Base-by-base conservation (phyloP, 2,113 vertebrate species). In the Catharus minimus region DNA sequence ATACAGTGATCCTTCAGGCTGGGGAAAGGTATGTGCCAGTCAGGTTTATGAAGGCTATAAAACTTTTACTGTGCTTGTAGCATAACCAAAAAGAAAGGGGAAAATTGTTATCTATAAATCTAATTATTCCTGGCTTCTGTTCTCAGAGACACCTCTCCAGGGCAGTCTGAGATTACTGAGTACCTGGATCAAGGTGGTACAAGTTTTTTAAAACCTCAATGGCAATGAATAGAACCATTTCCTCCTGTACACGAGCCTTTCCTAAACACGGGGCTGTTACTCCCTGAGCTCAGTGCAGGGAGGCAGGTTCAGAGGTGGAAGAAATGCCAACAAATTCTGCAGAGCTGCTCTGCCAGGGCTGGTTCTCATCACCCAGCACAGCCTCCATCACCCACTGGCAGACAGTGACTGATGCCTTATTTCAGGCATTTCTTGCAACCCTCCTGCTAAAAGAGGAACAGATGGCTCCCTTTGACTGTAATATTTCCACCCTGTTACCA, bases 61-160 rank as follows among this genome's bases (percentile, higher is more conserved):
- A 94, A 91, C 73, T 86, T 95, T 83, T 61, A 95, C 44, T 65
- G 84, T 77, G 46, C 77, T 90, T 89, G 81, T 67, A 93, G 81
- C 74, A 89, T 82, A 94, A 95, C 83, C 71, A 89, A 92, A 83
- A 95, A 90, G 44, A 80, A 94, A 80, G 36, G 15, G 28, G 11
- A 43, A 75, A 81, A 75, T 60, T 68, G 50, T 32, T 67, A 90
- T 81, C 74, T 28, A 74, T 91, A 95, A 95, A 93, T 95, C 67
- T 87, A 96, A 96, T 96, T 95, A 91, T 92, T 94, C 49, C 82
- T 95, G 88, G 88, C 74, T 93, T 92, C 85, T 92, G 55, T 75
- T 95, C 86, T 86, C 53, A 39, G 58, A 95, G 52, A 72, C 41
- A 38, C 52, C 68, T 94, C 90, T 89, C 90, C 69, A 57, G 93